Percentiles rank a stretch among this genome's conserved stretches.
phyloP scores from a whole-genome alignment of 2,113 vertebrate species.

The Triplophysa dalaica region DNA sequence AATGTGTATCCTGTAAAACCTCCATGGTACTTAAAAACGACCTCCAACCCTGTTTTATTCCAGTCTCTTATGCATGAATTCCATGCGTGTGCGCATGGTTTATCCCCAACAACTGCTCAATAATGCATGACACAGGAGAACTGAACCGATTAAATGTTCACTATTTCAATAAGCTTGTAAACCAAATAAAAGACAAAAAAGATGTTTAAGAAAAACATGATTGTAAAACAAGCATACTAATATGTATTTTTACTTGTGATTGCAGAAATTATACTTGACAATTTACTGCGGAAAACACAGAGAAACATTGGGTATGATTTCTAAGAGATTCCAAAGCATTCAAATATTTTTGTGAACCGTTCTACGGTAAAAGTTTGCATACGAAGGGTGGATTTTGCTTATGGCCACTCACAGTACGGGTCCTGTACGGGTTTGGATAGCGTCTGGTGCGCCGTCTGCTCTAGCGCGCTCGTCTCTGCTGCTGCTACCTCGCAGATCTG shows the following conservation, averaged over 20 bases:
- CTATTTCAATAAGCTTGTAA: neutral
- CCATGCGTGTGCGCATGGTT: slow-evolving; percentile 27
- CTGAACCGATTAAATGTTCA: neutral
- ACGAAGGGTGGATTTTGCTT: slow-evolving; percentile 21
- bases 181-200: neutral
- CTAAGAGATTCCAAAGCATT: neutral
- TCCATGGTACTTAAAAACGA: slow-evolving; percentile 29
- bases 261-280: neutral
- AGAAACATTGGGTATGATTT: neutral
- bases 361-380: slow-evolving; percentile 10
- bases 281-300: neutral
- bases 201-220: neutral
- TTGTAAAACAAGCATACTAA: neutral
- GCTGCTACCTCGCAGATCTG: slow-evolving; percentile 54
- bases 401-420: slow-evolving; percentile 13
- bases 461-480: slow-evolving; percentile 68
- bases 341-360: neutral
- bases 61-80: slow-evolving; percentile 32
- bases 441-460: slow-evolving; percentile 47
- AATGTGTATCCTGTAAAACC: slow-evolving; percentile 26
- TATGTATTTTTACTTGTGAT: neutral
- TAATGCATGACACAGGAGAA: slow-evolving; percentile 43
- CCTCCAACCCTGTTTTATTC: slow-evolving; percentile 22
- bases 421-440: slow-evolving; percentile 25
- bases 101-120: slow-evolving; percentile 31